Percentiles rank a stretch among this genome's conserved stretches.
Evolutionary conservation across 2,113 vertebrate species (phyloP).

Genomic region (Pandion haliaetus): DNA sequence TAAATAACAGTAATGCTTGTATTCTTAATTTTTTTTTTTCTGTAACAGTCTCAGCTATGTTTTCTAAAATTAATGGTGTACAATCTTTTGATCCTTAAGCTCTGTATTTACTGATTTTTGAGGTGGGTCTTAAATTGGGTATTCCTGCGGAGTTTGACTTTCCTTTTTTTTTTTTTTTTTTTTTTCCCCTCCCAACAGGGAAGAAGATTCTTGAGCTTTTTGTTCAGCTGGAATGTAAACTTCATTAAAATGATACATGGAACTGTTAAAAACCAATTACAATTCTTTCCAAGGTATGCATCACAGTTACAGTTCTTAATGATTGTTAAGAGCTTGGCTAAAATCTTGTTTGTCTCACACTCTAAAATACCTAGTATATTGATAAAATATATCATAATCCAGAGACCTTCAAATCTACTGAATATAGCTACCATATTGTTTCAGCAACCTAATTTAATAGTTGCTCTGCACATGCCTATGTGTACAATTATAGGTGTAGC

Average conservation of each 20-base stretch:
- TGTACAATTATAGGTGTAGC: background rate
- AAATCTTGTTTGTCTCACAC: background rate
- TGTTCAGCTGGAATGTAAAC: slow-evolving; percentile 88
- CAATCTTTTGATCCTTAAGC: background rate
- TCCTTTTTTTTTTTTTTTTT: background rate
- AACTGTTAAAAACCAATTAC: slow-evolving; percentile 93
- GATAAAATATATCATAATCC: background rate
- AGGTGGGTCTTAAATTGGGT: background rate
- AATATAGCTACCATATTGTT: background rate
- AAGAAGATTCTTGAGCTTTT: slow-evolving; percentile 91
- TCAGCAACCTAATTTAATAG: background rate
- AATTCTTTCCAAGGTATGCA: slow-evolving; percentile 85
- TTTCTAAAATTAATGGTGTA: background rate
- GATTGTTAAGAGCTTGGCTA: background rate
- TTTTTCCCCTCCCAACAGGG: slow-evolving; percentile 72
- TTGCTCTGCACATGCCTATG: background rate
- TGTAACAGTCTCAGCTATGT: background rate
- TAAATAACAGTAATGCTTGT: background rate
- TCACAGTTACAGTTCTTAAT: background rate
- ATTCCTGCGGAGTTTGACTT: background rate
- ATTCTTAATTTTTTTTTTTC: background rate
- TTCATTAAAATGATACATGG: slow-evolving; percentile 93
- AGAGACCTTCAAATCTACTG: background rate
- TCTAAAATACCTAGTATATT: background rate
- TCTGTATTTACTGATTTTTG: background rate